These are phyloP conservation scores for Triops longicaudatus DNA, from an alignment of 1,140 invertebrate genomes.

Conservation along the genomic window DNA sequence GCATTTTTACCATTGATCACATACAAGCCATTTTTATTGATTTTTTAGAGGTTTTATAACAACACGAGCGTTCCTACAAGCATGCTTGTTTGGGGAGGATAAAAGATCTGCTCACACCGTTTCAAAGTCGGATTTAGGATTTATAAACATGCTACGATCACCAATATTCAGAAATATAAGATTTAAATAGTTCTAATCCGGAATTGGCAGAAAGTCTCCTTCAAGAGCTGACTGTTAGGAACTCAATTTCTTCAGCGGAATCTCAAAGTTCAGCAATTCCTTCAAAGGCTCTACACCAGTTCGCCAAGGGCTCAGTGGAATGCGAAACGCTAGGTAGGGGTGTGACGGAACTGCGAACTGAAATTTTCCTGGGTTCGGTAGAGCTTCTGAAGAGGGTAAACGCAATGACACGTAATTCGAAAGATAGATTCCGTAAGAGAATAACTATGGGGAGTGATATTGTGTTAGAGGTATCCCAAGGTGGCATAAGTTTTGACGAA, in stretches of 20 bases:
- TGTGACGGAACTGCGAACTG: not conserved
- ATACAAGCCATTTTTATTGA: conserved; percentile 1
- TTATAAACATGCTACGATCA: not conserved
- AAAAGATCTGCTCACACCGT: conserved; percentile 6
- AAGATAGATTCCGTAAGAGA: not conserved
- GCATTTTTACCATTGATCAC: not conserved
- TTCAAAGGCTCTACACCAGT: not conserved
- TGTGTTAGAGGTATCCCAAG: conserved; percentile 70
- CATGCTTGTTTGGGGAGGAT: not conserved
- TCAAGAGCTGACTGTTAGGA: too few relatives aligned
- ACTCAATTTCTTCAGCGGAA: not conserved
- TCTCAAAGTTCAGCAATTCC: not conserved
- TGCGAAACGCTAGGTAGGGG: not conserved
- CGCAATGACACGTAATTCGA: not conserved
- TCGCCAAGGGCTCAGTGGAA: not conserved
- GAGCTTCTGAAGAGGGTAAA: not conserved
- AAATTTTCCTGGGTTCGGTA: not conserved
- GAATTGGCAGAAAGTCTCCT: too few relatives aligned
- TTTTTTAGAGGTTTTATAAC: not conserved
- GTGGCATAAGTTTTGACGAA: conserved; percentile 86
- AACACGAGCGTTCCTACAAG: conserved; percentile 10
- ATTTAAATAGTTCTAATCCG: too few relatives aligned
- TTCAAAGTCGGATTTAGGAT: not conserved
- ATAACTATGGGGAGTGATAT: conserved; percentile 20
- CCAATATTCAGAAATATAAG: too few relatives aligned